Evolutionary conservation across 2,113 vertebrate species (phyloP).

Genomic region (Scomber japonicus): DNA sequence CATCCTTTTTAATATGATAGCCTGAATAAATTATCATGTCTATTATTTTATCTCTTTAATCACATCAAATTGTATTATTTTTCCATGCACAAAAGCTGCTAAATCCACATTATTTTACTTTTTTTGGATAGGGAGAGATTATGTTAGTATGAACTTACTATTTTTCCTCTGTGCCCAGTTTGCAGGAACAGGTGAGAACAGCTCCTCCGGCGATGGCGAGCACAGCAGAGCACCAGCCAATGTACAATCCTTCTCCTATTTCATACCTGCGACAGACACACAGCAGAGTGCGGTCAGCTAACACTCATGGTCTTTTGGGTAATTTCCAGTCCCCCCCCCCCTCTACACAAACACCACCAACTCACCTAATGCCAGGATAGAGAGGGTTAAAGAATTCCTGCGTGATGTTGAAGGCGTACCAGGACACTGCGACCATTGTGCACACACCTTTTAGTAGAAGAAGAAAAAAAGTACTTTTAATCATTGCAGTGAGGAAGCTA

Average conservation of each 20-base stretch:
- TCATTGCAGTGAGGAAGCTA: not conserved
- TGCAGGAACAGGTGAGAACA: conserved; percentile 86
- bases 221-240: conserved; percentile 91
- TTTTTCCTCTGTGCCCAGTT: conserved; percentile 68
- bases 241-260: conserved; percentile 90
- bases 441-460: conserved; percentile 83
- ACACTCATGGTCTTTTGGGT: not conserved
- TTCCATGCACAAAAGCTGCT: no score
- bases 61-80: no score
- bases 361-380: conserved; percentile 88
- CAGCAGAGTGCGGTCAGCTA: conserved; percentile 40
- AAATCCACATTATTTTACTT: no score
- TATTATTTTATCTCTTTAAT: no score
- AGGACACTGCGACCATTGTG: conserved; percentile 90
- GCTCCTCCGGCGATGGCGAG: conserved; percentile 87
- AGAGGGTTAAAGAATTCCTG: conserved; percentile 90
- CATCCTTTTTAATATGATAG: no score
- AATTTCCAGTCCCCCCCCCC: no score
- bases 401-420: conserved; percentile 93
- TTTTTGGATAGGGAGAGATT: not conserved
- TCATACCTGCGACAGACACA: conserved; percentile 85
- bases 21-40: no score
- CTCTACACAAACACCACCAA: not conserved
- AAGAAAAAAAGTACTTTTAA: conserved; percentile 4
- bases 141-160: conserved; percentile 68